Evolutionary conservation across 2,888 invertebrate genomes (phyloP).

Genomic region (Cosmorhoe ocellata): DNA sequence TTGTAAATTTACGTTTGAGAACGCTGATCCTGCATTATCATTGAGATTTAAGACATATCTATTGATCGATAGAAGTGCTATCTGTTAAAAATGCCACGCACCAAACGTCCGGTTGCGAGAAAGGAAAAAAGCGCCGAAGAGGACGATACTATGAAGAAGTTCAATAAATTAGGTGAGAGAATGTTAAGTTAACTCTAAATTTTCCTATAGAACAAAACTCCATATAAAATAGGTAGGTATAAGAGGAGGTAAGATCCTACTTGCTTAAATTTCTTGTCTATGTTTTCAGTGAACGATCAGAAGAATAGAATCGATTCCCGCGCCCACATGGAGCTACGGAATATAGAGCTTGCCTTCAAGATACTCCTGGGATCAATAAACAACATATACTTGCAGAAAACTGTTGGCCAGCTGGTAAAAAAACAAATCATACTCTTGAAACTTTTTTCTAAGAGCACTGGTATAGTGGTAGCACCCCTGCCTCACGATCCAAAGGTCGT

Average conservation of each 20-base stretch:
- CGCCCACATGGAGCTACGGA: conserved; percentile 53
- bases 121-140: conserved; percentile 56
- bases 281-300: conserved; percentile 55
- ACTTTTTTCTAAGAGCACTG: too few species aligned
- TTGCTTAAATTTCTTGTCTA: neutral
- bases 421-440: neutral
- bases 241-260: too few species aligned
- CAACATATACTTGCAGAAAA: conserved; percentile 55
- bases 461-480: too few species aligned
- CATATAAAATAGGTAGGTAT: too few species aligned
- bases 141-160: conserved; percentile 58
- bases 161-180: conserved; percentile 58
- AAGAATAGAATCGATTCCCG: conserved; percentile 59
- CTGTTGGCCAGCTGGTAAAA: conserved; percentile 68
- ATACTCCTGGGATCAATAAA: conserved; percentile 59
- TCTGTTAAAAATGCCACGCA: conserved; percentile 64
- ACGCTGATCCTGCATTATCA: too few species aligned
- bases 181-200: neutral
- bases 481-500: too few species aligned
- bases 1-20: too few species aligned
- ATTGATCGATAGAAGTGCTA: conserved; percentile 1
- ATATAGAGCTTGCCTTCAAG: conserved; percentile 65
- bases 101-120: conserved; percentile 65
- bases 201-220: neutral
- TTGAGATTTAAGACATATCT: neutral